A percentile compares a stretch with the other conserved stretches of the same genome.
These are phyloP conservation scores for Brachyistius frenatus DNA, from an alignment of 2,113 vertebrate genomes.

Conservation along the genomic window DNA sequence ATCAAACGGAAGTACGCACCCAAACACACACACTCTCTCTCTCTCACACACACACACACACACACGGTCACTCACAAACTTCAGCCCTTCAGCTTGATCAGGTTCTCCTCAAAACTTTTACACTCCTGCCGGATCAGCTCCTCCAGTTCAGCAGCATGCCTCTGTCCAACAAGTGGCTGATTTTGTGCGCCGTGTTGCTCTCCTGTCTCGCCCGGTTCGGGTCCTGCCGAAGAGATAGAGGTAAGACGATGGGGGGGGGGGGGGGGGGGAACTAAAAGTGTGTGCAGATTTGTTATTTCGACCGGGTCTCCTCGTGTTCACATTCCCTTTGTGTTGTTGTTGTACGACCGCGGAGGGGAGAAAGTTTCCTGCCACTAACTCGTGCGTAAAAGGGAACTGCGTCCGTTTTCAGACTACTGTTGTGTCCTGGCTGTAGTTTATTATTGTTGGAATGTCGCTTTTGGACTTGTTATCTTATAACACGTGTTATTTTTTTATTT, in stretches of 20 bases:
- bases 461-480: background rate
- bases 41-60: background rate
- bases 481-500: background rate
- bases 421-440: background rate
- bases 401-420: background rate
- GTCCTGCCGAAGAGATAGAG: slow-evolving; percentile 36
- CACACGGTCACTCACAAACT: background rate
- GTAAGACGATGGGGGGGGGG: slow-evolving; percentile 69
- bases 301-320: background rate
- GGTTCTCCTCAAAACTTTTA: slow-evolving; percentile 48
- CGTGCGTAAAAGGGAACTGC: slow-evolving; percentile 54
- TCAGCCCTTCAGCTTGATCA: slow-evolving; percentile 53
- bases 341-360: background rate
- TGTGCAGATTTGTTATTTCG: background rate
- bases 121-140: slow-evolving; percentile 24
- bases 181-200: slow-evolving; percentile 54
- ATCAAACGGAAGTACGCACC: slow-evolving; percentile 75
- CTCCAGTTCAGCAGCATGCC: slow-evolving; percentile 48
- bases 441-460: background rate
- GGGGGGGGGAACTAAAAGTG: too few relatives aligned
- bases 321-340: background rate
- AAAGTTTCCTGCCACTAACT: background rate
- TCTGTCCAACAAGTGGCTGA: slow-evolving; percentile 43
- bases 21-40: slow-evolving; percentile 5
- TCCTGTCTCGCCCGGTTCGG: slow-evolving; percentile 4